These are phyloP conservation scores for Melanitta fusca DNA, from an alignment of 2,797 vertebrate genomes.

Conservation along the genomic window DNA sequence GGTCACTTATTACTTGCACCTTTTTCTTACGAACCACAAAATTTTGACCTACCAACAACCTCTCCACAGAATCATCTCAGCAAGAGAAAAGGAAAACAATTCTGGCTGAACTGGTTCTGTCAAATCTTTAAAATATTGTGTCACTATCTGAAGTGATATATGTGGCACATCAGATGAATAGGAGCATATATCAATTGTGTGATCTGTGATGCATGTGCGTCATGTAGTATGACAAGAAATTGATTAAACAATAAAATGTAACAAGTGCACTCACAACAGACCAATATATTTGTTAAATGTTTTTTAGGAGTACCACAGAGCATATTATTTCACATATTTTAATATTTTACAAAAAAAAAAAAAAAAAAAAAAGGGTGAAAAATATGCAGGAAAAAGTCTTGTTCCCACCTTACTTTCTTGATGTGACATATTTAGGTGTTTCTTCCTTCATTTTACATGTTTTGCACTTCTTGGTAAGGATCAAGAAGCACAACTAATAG, in stretches of 20 bases:
- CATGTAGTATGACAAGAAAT: neutral
- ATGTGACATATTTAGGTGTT: neutral
- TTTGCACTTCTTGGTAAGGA: neutral
- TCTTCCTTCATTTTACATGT: neutral
- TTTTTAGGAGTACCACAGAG: neutral
- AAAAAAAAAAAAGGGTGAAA: neutral
- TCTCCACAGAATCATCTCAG: neutral
- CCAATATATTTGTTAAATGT: neutral
- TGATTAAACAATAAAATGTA: neutral
- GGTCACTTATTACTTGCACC: neutral
- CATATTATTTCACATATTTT: neutral
- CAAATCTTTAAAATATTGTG: conserved; percentile 22
- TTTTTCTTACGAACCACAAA: neutral
- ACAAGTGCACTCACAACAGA: neutral
- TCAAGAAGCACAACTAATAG: neutral
- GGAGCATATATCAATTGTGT: neutral
- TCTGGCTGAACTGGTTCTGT: conserved; percentile 11
- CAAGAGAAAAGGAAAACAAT: neutral
- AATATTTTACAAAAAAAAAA: neutral
- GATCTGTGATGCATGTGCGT: neutral
- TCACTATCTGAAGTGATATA: conserved; percentile 8
- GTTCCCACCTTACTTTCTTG: neutral
- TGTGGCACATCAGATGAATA: neutral
- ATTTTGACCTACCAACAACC: neutral
- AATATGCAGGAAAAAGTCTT: neutral